A percentile compares a stretch with the other conserved stretches of the same genome.
phyloP scores from a whole-genome alignment of 2,797 vertebrate genomes.

The Holocentrus rufus region DNA sequence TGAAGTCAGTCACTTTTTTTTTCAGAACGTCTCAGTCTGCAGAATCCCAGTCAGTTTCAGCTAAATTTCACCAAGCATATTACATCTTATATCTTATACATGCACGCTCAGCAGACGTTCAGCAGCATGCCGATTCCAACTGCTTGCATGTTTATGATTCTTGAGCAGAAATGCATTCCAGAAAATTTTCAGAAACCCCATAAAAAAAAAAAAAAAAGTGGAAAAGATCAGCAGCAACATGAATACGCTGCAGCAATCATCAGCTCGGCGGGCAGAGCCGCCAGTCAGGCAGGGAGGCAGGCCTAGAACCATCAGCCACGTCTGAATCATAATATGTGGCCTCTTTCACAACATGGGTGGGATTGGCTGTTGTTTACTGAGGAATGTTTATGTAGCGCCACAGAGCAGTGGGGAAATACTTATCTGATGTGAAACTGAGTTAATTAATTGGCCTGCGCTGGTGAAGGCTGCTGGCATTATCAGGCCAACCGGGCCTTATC shows the following conservation, averaged over 20 bases:
- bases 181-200: slow-evolving; percentile 29
- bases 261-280: slow-evolving; percentile 23
- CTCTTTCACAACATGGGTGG: slow-evolving; percentile 78
- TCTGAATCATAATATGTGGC: slow-evolving; percentile 69
- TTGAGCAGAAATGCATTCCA: slow-evolving; percentile 15
- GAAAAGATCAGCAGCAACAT: slow-evolving; percentile 19
- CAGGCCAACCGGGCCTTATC: slow-evolving; percentile 27
- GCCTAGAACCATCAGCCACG: slow-evolving; percentile 52
- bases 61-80: neutral
- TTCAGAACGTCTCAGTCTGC: neutral
- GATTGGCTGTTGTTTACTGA: slow-evolving; percentile 75
- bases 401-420: slow-evolving; percentile 67
- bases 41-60: neutral
- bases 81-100: too few relatives aligned
- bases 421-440: slow-evolving; percentile 68
- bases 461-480: slow-evolving; percentile 49
- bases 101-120: neutral
- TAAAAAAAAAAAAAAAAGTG: neutral
- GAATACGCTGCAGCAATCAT: slow-evolving; percentile 30
- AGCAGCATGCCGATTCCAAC: neutral
- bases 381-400: slow-evolving; percentile 75
- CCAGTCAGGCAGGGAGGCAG: slow-evolving; percentile 46
- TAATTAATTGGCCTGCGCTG: slow-evolving; percentile 67
- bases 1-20: neutral
- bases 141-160: neutral